Evolutionary conservation across 2,888 invertebrate genomes (phyloP), one percentile per base, ranked within the genome.

Genomic region (Cerceris rybyensis): DNA sequence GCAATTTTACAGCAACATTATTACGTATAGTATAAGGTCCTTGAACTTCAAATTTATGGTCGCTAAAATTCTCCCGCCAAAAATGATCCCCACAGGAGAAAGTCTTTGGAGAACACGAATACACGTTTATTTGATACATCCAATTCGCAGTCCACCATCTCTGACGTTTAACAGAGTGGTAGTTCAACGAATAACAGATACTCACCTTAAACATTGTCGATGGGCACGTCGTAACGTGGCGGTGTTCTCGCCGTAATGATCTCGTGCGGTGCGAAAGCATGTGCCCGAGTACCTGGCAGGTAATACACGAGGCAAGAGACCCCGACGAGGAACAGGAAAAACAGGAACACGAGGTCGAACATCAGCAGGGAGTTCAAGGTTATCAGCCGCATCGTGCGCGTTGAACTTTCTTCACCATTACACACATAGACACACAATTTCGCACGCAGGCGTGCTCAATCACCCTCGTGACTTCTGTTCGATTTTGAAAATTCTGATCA

Each of bases 261-360:
- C 83, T 92, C 92, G 81, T 92, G 90, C 57, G 91, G 88, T 13
- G 91, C 90, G 70, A 90, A 85, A 59, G 89, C 85, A 72, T 94
- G 88, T 93, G 94, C 85, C 93, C 94, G 87, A 90, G 93, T 92
- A 88, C 96, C 95, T 52, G 96, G 96, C 93, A 96, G 94, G 92
- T 96, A 97, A 93, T 96, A 96, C 92, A 96, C 96, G 88, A 96
- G 94, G 91, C 96, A 96, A 85, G 96, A 96, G 88, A 97, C 96
- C 86, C 96, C 96, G 90, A 96, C 95, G 92, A 97, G 95, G 93
- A 97, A 96, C 92, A 97, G 94, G 94, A 97, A 96, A 93, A 96
- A 96, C 93, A 96, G 94, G 94, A 97, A 97, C 93, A 96, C 96
- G 93, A 96, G 95, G 94, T 97, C 96, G 94, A 97, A 97, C 96